Base-by-base conservation (phyloP, 2,113 vertebrate genomes). In the Saimiri boliviensis region DNA sequence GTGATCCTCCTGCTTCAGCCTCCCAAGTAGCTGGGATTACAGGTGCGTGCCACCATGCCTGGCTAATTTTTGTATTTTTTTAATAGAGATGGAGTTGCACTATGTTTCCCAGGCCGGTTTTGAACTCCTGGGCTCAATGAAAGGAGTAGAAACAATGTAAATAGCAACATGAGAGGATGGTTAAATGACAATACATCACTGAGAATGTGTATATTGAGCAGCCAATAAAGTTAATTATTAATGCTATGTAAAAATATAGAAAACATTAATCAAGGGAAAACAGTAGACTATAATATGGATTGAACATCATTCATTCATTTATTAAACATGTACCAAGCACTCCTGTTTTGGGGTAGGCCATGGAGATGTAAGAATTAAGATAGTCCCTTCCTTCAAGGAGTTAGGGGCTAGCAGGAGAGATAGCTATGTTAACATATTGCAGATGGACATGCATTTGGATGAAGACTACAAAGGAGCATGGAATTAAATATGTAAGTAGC, bases 231-330 rank as follows among this genome's bases (percentile, higher is more conserved):
- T 10, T 56, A 63, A 71, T 91, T 47, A 93, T 77, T 40, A 73
- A 89, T 45, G 37, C n/a, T 37, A 23, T 77, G 1, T 58, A 71
- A 95, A 96, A 52, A 84, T 30, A n/a, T 6, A 84, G 37, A 74
- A 86, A 96, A 42, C 32, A 70, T 35, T 60, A 84, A 16, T 79
- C 82, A 21, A 66, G 19, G 60, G 45, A 79, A 40, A 91, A 56
- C 56, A 74, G 13, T 13, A 93, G 68, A 73, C 42, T 77, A 81
- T 5, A 21, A 20, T 52, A 63, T 27, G 9, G 8, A 66, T 74
- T 93, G 30, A 86, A 84, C 9, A 94, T 81, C 70, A 91, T 66
- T 86, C 45, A 30, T 82, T 93, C 49, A 13, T 68, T 92, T 58
- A 86, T 80, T 89, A 79, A 84, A 71, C 60, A 85, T 66, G 10